Percentiles rank a stretch among this genome's conserved stretches.
Conservation (phyloP, 1,140 invertebrate genomes). For the Babylonia areolata region DNA sequence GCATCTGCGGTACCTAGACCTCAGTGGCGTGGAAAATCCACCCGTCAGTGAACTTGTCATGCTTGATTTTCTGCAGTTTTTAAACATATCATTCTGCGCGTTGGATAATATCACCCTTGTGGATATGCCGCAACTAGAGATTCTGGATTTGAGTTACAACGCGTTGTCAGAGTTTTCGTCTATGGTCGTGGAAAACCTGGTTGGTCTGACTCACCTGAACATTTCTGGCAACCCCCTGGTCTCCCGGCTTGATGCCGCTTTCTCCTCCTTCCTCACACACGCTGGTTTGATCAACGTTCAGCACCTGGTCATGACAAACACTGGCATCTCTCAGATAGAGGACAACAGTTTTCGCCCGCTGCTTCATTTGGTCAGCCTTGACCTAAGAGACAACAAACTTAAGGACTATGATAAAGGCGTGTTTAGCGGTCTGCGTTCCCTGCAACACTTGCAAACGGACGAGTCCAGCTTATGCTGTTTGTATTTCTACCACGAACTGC, state of each 20-base stretch:
- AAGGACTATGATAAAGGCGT: neutral
- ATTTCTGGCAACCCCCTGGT: neutral
- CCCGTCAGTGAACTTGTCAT: neutral
- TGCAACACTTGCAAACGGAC: neutral
- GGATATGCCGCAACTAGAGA: neutral
- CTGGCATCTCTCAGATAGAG: neutral
- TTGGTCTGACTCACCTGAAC: neutral
- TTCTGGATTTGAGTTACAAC: slow-evolving; percentile 24
- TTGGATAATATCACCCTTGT: neutral
- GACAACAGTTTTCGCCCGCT: neutral
- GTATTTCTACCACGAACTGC: neutral
- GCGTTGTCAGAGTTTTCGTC: neutral
- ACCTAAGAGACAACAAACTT: neutral
- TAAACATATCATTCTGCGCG: slow-evolving; percentile 9
- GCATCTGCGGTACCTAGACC: slow-evolving; percentile 23
- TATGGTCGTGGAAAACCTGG: neutral
- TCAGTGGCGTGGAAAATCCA: neutral
- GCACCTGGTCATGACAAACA: neutral
- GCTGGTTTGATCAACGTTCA: neutral
- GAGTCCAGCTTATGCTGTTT: neutral
- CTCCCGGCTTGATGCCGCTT: neutral
- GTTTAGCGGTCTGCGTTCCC: neutral
- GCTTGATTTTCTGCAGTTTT: neutral
- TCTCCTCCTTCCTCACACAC: neutral
- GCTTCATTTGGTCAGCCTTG: neutral